Evolutionary conservation across 2,113 vertebrate species (phyloP).

Genomic region (Cromileptes altivelis): DNA sequence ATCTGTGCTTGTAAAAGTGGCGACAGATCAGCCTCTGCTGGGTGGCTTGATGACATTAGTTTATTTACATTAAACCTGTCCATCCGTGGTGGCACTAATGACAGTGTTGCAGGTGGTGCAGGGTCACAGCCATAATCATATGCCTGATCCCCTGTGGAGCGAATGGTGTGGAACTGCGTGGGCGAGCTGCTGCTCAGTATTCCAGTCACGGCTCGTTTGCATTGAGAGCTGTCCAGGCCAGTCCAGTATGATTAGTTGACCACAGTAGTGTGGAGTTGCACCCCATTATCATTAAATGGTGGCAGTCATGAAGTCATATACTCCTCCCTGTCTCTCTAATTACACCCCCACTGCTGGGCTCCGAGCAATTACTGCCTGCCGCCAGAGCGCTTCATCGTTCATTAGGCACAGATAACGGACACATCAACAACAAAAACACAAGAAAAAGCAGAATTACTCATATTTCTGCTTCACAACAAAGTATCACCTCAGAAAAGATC

Average conservation of each 20-base stretch:
- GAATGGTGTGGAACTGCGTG: slow-evolving; percentile 63
- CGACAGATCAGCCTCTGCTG: slow-evolving; percentile 26
- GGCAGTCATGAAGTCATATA: slow-evolving; percentile 81
- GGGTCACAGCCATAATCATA: slow-evolving; percentile 74
- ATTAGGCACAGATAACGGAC: slow-evolving; percentile 77
- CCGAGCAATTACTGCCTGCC: slow-evolving; percentile 75
- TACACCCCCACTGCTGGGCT: slow-evolving; percentile 81
- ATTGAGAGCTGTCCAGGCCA: slow-evolving; percentile 71
- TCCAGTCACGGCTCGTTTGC: slow-evolving; percentile 79
- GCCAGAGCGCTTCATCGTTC: slow-evolving; percentile 75
- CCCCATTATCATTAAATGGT: slow-evolving; percentile 81
- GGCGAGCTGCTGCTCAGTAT: slow-evolving; percentile 77
- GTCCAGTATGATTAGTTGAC: slow-evolving; percentile 83
- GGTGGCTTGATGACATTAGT: slow-evolving; percentile 49
- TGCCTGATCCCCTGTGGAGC: slow-evolving; percentile 67
- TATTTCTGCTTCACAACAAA: slow-evolving; percentile 38
- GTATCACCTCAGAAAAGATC: neutral
- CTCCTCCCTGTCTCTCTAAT: slow-evolving; percentile 78
- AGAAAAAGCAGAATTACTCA: slow-evolving; percentile 47
- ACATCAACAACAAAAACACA: slow-evolving; percentile 78
- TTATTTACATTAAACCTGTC: slow-evolving; percentile 74
- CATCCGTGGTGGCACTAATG: slow-evolving; percentile 71
- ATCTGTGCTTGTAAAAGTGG: slow-evolving; percentile 37
- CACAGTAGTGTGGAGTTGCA: slow-evolving; percentile 76
- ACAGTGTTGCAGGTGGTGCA: slow-evolving; percentile 71